These are phyloP conservation scores for Sylvietta virens DNA, from an alignment of 2,113 vertebrate genomes.

Conservation along the genomic window DNA sequence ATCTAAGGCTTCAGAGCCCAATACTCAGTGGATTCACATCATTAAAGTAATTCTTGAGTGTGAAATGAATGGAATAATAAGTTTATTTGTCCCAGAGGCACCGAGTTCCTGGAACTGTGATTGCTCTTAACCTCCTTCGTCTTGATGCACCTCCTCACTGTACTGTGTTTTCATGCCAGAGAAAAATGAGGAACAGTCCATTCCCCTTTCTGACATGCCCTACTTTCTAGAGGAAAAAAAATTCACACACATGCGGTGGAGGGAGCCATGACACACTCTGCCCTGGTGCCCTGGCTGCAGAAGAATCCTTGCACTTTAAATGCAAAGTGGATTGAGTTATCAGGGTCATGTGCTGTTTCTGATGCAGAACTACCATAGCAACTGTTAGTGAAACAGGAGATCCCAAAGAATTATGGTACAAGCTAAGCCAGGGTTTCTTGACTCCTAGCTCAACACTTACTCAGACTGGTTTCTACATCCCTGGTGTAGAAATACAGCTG, in stretches of 20 bases:
- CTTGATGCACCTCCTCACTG: background rate
- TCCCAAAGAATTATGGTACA: background rate
- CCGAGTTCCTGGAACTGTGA: background rate
- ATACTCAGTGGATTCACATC: background rate
- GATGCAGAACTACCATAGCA: background rate
- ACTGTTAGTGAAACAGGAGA: background rate
- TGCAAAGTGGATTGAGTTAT: background rate
- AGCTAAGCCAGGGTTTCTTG: background rate
- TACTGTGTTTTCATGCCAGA: background rate
- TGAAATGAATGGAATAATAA: background rate
- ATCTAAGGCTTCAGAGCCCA: background rate
- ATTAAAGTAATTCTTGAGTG: background rate
- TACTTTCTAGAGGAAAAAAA: background rate
- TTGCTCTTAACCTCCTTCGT: background rate
- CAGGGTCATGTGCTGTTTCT: background rate
- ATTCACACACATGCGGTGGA: background rate
- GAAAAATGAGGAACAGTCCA: background rate
- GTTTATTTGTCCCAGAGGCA: background rate
- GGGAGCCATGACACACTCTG: background rate
- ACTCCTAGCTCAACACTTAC: background rate
- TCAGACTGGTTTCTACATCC: background rate
- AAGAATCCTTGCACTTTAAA: background rate
- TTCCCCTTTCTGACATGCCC: background rate
- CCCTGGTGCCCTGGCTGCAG: background rate
- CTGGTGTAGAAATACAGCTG: background rate